Conservation (phyloP, 2,113 vertebrate species). For the Pithys albifrons region DNA sequence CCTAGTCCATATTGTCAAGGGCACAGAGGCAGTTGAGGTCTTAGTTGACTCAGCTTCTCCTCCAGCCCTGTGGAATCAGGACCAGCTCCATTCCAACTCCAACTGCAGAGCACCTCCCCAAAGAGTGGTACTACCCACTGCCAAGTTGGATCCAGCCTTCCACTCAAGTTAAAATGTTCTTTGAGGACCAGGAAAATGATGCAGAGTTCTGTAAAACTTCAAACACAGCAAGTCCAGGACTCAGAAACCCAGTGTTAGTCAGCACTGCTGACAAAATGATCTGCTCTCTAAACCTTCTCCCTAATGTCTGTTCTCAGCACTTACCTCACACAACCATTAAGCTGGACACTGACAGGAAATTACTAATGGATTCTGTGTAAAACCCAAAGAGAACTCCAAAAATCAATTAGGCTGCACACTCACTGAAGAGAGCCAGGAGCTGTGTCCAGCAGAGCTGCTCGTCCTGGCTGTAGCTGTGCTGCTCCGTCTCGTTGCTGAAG, state of each 20-base stretch:
- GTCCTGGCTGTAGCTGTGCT: slow-evolving; percentile 82
- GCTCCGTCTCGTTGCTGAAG: slow-evolving; percentile 84
- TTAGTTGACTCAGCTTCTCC: not conserved
- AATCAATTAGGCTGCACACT: slow-evolving; percentile 46
- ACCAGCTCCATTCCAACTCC: not conserved
- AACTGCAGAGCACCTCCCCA: not conserved
- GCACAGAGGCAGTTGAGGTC: not conserved
- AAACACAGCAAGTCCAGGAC: not conserved
- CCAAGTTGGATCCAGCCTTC: not conserved
- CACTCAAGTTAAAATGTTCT: not conserved
- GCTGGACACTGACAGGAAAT: not conserved
- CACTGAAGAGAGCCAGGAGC: slow-evolving; percentile 93
- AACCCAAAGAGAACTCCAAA: not conserved
- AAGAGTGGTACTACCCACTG: fast-evolving
- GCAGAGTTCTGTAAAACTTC: not conserved
- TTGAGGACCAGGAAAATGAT: not conserved
- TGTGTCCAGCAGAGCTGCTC: slow-evolving; percentile 95
- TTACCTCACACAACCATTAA: not conserved
- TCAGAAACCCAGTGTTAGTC: not conserved
- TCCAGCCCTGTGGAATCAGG: not conserved
- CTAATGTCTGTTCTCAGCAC: not conserved
- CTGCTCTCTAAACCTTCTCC: not conserved
- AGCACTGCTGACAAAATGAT: not conserved
- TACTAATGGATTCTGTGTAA: not conserved
- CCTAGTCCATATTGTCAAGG: not conserved